These are phyloP conservation scores for Drosophila ustulata DNA, from an alignment of 2,888 invertebrate genomes.

Conservation along the genomic window DNA sequence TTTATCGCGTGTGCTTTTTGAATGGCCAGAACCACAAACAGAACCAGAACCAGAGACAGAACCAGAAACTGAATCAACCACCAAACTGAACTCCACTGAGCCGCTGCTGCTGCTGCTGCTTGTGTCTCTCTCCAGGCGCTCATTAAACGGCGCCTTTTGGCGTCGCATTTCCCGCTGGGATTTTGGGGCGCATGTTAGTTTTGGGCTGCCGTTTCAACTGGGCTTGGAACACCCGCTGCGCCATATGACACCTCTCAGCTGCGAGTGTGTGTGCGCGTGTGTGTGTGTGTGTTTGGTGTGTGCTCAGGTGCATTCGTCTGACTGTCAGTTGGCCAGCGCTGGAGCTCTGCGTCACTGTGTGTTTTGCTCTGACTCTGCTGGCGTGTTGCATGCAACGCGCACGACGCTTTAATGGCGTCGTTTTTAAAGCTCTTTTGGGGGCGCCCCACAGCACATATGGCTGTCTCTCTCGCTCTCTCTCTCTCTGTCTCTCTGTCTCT, in stretches of 20 bases:
- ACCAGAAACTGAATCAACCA: conserved; percentile 9
- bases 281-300: conserved; percentile 35
- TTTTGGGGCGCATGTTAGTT: conserved; percentile 53
- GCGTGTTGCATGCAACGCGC: conserved; percentile 74
- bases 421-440: conserved; percentile 69
- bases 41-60: conserved; percentile 7
- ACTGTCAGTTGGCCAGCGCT: conserved; percentile 46
- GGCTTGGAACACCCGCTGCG: conserved; percentile 74
- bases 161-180: conserved; percentile 77
- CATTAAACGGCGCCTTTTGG: conserved; percentile 74
- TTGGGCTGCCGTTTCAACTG: conserved; percentile 41
- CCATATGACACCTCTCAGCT: conserved; percentile 72
- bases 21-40: conserved; percentile 16
- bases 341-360: conserved; percentile 36
- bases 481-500: neutral
- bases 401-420: conserved; percentile 74
- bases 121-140: conserved; percentile 69
- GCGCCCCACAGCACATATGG: conserved; percentile 13
- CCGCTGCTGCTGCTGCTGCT: neutral
- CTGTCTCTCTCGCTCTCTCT: neutral
- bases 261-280: neutral
- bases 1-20: conserved; percentile 67
- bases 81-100: conserved; percentile 12
- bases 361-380: conserved; percentile 38
- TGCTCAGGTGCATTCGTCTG: conserved; percentile 69